phyloP scores from a whole-genome alignment of 2,113 vertebrate species.

The Neopipo cinnamomea region DNA sequence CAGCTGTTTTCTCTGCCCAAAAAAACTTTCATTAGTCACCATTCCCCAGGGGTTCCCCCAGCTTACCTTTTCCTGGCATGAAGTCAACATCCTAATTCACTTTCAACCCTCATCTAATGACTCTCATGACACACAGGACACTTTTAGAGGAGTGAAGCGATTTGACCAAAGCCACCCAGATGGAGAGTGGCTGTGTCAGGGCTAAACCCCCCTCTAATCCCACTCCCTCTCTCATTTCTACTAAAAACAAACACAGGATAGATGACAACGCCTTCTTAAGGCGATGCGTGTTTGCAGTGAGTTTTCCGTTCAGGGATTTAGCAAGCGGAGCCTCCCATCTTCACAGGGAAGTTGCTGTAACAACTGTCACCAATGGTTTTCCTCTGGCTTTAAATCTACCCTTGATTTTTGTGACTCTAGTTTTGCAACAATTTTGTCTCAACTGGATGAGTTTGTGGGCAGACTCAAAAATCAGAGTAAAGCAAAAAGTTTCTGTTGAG shows the following conservation, averaged over 20 bases:
- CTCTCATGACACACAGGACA: not conserved
- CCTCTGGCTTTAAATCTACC: not conserved
- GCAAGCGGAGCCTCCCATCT: not conserved
- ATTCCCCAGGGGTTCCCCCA: not conserved
- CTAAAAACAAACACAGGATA: not conserved
- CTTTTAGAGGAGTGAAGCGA: not conserved
- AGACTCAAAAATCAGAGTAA: not conserved
- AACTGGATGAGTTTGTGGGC: not conserved
- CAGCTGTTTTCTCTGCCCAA: not conserved
- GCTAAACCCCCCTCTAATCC: not conserved
- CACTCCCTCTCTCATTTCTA: not conserved
- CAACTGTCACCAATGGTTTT: not conserved
- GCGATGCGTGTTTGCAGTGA: accelerated
- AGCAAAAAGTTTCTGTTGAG: not conserved
- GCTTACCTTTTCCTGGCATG: not conserved
- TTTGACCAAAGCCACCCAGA: not conserved
- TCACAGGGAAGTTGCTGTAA: not conserved
- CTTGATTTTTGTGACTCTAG: not conserved
- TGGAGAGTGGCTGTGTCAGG: not conserved
- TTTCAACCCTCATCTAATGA: not conserved
- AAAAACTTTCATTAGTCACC: not conserved
- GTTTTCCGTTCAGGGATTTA: not conserved
- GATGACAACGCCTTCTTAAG: not conserved
- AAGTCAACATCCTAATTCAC: not conserved
- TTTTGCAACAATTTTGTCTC: not conserved